Base-by-base conservation (phyloP, 2,797 vertebrate genomes). In the Mus caroli region DNA sequence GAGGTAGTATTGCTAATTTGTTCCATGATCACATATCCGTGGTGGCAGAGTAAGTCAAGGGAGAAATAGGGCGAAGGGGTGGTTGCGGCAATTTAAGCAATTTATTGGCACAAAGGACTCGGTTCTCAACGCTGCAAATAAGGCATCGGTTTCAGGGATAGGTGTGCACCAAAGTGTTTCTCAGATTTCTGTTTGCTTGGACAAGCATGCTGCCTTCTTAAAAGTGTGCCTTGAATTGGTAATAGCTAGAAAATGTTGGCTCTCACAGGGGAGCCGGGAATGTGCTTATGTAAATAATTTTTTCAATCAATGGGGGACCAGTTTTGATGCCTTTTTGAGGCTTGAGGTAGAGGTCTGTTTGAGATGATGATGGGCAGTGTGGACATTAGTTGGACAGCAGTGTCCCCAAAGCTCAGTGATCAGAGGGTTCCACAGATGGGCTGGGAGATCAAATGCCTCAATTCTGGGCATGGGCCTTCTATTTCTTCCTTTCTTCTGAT, bases 51-150 rank as follows among this genome's bases (percentile, higher is more conserved):
- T 50, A 90, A 92, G 60, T 84, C 84, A 96, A 96, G 90, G 91
- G 83, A 92, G 90, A 97, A 96, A 93, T 43, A 94, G 78, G 67
- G 62, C 12, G 54, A 92, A 82, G 76, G 77, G 60, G 67, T 67
- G 60, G 79, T 56, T 56, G 80, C 82, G 85, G 88, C 62, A 34
- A 93, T 75, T 88, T 71, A 93, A 92, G 93, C 95, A 93, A 92
- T 92, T 96, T 94, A 93, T 84, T 90, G 79, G 84, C 94, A 97
- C 80, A 88, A 79, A 96, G 88, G 85, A 91, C 43, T 75, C 37
- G 15, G 77, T 83, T 94, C 92, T 95, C 95, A 92, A 93, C 79
- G 87, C 77, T 96, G 89, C 84, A 97, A 96, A 82, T 95, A 96
- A 95, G 94, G 94, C 89, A 84, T 95, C 87, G 86, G 54, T 82